A percentile compares a stretch with the other conserved stretches of the same genome.
Evolutionary conservation across 2,113 vertebrate genomes (phyloP).

Genomic region (Podarcis muralis): DNA sequence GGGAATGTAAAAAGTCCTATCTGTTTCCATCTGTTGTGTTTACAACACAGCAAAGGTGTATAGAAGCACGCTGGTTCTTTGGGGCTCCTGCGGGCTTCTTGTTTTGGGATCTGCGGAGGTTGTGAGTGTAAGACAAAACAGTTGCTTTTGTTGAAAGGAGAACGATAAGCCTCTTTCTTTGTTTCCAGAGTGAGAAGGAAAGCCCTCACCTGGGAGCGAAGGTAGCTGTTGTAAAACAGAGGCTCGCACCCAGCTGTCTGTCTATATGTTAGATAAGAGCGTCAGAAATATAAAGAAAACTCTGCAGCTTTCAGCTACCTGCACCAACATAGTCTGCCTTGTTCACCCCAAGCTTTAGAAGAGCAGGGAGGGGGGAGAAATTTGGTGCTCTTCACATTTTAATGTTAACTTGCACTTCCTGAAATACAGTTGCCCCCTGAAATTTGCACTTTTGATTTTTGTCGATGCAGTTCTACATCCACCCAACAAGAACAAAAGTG

Average conservation of each 20-base stretch:
- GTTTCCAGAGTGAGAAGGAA: conserved; percentile 5
- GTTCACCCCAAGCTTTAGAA: too few relatives aligned
- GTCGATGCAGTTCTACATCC: too few relatives aligned
- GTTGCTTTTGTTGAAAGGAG: conserved; percentile 13
- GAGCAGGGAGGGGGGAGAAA: too few relatives aligned
- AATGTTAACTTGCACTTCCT: too few relatives aligned
- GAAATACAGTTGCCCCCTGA: too few relatives aligned
- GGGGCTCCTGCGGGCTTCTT: neutral
- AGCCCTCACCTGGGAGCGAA: neutral
- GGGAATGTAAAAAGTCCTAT: neutral
- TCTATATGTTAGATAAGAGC: neutral
- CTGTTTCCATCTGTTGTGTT: neutral
- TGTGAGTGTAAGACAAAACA: conserved; percentile 16
- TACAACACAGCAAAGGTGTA: neutral
- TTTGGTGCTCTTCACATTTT: too few relatives aligned
- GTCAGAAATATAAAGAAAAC: neutral
- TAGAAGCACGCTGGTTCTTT: neutral
- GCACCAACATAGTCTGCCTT: neutral
- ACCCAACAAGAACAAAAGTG: too few relatives aligned
- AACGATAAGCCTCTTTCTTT: conserved; percentile 2
- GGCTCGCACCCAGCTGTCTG: neutral
- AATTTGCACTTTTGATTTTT: too few relatives aligned
- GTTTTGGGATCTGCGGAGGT: neutral
- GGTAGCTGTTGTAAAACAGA: conserved; percentile 14
- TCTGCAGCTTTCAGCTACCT: neutral